These are phyloP conservation scores for Perdita meconis DNA, from an alignment of 2,888 invertebrate genomes.

Conservation along the genomic window DNA sequence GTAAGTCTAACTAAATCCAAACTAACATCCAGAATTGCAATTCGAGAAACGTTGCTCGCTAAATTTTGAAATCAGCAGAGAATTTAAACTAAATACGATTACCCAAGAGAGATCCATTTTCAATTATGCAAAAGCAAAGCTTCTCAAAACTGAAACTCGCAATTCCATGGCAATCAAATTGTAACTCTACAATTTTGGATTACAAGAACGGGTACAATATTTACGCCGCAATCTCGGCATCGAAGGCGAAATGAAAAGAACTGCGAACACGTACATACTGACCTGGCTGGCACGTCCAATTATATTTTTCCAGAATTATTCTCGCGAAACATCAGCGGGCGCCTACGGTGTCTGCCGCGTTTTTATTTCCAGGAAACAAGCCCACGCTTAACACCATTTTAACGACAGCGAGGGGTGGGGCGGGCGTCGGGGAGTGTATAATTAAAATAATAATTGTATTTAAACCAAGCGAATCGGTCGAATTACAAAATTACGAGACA, in stretches of 20 bases:
- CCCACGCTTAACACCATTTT: conserved; percentile 29
- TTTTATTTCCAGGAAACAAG: conserved; percentile 24
- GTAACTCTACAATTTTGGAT: no score
- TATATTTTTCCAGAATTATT: conserved; percentile 21
- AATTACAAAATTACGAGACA: conserved; percentile 38
- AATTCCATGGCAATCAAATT: no score
- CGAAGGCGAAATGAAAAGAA: not conserved
- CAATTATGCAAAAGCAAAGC: no score
- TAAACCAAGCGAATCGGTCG: conserved; percentile 26
- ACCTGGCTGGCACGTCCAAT: conserved; percentile 12
- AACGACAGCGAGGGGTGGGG: not conserved
- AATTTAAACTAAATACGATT: no score
- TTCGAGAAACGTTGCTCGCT: no score
- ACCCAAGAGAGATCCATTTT: no score
- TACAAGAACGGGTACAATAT: no score
- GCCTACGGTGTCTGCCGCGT: not conserved
- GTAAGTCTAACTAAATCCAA: no score
- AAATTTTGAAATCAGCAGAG: no score
- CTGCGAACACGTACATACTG: not conserved
- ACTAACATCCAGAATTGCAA: no score
- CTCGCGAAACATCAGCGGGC: not conserved
- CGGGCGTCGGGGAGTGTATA: not conserved
- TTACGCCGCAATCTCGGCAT: not conserved
- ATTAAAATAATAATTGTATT: conserved; percentile 54
- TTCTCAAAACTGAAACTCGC: no score